Evolutionary conservation across 1,140 invertebrate genomes (phyloP), one percentile per base, ranked within the genome.

Genomic region (Drosophila pachea): DNA sequence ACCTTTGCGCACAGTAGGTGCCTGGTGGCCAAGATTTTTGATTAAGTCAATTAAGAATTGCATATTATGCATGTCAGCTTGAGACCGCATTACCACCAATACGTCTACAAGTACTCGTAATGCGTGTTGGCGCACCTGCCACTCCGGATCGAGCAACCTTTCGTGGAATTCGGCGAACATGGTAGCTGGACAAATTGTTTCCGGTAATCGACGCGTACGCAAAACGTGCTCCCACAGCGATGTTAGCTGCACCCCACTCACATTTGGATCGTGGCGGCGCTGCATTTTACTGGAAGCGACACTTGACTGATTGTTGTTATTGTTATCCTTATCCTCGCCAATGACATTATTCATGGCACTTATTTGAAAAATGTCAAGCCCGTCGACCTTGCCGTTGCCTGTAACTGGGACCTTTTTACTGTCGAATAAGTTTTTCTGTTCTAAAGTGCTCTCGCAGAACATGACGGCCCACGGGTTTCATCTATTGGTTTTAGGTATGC

Each of bases 121-220:
- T 14, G 94, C 94, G 82, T 96, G 94, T 47, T 95, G 93, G 4
- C 95, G 91, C 12, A 95, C 94, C 88, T 95, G 94, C 93, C 94
- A 94, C 89, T 95, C 95, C 0, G 94, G 94, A 89, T 95, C 93
- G 38, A 92, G 91, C n/a, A 95, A 90, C 38, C 94, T 91, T 48
- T 93, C 92, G 22, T 92, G 91, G 73, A 95, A 92, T 62, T 94
- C 94, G 8, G 91, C 76, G 77, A 95, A 95, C 47, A 95, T 91
- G 48, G 91, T 89, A 43, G 89, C 88, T 0, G 92, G 91, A 79
- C 95, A 92, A 14, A 94, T 90, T 58, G 93, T 92, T 12, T 92
- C 91, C 42, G 92, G 92, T 12, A 93, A 78, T 36, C 91, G 90
- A 38, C 91, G 90, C 53, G 91, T 92, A 84, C 92, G 87, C 52